phyloP scores from a whole-genome alignment of 2,113 vertebrate species.

The Odobenus rosmarus region DNA sequence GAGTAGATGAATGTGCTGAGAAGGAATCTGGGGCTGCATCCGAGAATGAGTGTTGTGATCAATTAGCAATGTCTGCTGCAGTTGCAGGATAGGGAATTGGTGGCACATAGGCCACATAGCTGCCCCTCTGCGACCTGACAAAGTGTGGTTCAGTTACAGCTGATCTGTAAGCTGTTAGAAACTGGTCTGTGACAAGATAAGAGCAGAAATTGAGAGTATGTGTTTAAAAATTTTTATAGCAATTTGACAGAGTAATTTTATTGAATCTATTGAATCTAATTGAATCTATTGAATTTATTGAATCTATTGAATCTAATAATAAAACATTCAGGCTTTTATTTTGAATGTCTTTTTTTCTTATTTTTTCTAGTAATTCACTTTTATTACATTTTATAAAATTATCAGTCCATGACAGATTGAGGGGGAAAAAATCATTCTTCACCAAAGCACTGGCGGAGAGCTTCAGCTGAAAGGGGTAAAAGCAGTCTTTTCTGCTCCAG shows the following conservation, averaged over 20 bases:
- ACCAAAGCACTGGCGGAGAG: not conserved
- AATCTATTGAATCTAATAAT: constrained; percentile 32
- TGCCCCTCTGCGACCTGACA: not conserved
- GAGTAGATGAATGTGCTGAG: not conserved
- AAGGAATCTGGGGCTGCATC: not conserved
- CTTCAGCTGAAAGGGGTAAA: not conserved
- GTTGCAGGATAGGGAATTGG: not conserved
- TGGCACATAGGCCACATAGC: not conserved
- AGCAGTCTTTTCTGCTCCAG: not conserved
- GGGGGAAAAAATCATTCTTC: not conserved
- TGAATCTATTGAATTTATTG: not conserved
- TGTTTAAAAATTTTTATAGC: not conserved
- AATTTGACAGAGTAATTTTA: constrained; percentile 15
- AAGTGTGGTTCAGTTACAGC: not conserved
- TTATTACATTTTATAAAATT: constrained; percentile 43
- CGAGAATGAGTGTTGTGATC: not conserved
- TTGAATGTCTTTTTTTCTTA: not conserved
- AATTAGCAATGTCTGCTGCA: not conserved
- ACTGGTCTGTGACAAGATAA: not conserved
- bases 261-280: not conserved
- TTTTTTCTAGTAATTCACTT: constrained; percentile 44
- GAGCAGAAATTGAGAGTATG: not conserved
- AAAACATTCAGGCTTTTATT: constrained; percentile 37
- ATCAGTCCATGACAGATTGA: not conserved
- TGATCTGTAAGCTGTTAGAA: not conserved